Percentiles rank a stretch among this genome's conserved stretches.
phyloP scores from a whole-genome alignment of 2,113 vertebrate genomes.

The Lepus americanus region DNA sequence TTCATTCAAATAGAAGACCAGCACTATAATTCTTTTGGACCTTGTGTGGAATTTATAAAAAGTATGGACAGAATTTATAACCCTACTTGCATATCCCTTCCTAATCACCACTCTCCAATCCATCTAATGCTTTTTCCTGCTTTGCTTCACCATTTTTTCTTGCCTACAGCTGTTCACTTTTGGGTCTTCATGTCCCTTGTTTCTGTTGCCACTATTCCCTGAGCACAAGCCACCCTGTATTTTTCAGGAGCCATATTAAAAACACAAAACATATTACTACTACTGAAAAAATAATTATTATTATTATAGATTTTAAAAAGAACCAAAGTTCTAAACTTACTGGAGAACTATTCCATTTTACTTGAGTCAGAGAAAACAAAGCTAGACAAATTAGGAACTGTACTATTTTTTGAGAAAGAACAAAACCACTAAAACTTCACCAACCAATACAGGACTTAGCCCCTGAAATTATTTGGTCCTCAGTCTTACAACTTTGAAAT shows the following conservation, averaged over 20 bases:
- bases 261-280: constrained; percentile 20
- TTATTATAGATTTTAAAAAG: constrained; percentile 28
- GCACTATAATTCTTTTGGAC: constrained; percentile 31
- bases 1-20: constrained; percentile 57
- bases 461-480: background rate
- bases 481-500: background rate
- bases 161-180: constrained; percentile 66
- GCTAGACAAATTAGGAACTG: background rate
- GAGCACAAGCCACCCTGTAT: constrained; percentile 22
- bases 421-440: background rate
- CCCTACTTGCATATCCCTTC: constrained; percentile 6
- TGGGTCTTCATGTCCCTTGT: constrained; percentile 31
- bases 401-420: background rate
- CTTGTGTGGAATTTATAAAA: constrained; percentile 63
- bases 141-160: constrained; percentile 66
- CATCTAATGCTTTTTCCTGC: constrained; percentile 29
- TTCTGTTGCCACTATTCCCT: constrained; percentile 48
- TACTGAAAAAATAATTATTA: constrained; percentile 16
- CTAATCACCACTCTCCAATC: constrained; percentile 41
- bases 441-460: background rate
- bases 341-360: constrained; percentile 1
- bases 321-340: constrained; percentile 20
- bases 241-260: constrained; percentile 50
- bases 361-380: constrained; percentile 30
- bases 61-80: constrained; percentile 45